Evolutionary conservation across 1,140 invertebrate species (phyloP).

Genomic region (Vanessa atalanta): DNA sequence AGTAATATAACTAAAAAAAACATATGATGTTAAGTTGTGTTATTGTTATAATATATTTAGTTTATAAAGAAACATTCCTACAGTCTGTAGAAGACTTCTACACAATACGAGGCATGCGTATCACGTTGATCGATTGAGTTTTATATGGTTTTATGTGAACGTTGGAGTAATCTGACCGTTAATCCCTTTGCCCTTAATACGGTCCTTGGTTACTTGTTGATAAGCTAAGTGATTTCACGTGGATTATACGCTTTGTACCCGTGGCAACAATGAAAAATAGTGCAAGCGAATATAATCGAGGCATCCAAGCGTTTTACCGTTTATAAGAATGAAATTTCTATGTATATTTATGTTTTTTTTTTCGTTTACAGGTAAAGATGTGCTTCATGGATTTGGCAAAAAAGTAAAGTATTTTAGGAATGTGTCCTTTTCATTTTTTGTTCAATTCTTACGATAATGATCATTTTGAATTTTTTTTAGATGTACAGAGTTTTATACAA

Average conservation of each 20-base stretch:
- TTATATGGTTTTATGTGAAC: slow-evolving; percentile 30
- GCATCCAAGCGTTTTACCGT: not conserved
- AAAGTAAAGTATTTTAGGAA: slow-evolving; percentile 14
- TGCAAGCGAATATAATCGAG: not conserved
- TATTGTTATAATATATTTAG: too few species aligned
- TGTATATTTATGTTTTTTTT: slow-evolving; percentile 18
- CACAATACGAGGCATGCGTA: not conserved
- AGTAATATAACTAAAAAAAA: too few species aligned
- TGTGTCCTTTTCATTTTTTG: not conserved
- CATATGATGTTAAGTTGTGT: too few species aligned
- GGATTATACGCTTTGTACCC: not conserved
- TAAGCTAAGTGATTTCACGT: slow-evolving; percentile 27
- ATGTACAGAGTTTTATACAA: not conserved
- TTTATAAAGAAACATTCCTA: too few species aligned
- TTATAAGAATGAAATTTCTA: not conserved
- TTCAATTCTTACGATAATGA: slow-evolving; percentile 4
- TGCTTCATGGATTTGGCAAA: slow-evolving; percentile 11
- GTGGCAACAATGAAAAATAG: not conserved
- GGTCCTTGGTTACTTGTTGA: slow-evolving; percentile 26
- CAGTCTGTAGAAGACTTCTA: not conserved
- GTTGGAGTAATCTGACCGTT: slow-evolving; percentile 37
- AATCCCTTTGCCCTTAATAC: slow-evolving; percentile 45
- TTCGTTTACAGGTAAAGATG: slow-evolving; percentile 35
- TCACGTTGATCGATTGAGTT: not conserved
- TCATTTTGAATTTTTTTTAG: slow-evolving; percentile 7